phyloP scores from a whole-genome alignment of 2,888 invertebrate genomes.

The Tortricodes alternella region DNA sequence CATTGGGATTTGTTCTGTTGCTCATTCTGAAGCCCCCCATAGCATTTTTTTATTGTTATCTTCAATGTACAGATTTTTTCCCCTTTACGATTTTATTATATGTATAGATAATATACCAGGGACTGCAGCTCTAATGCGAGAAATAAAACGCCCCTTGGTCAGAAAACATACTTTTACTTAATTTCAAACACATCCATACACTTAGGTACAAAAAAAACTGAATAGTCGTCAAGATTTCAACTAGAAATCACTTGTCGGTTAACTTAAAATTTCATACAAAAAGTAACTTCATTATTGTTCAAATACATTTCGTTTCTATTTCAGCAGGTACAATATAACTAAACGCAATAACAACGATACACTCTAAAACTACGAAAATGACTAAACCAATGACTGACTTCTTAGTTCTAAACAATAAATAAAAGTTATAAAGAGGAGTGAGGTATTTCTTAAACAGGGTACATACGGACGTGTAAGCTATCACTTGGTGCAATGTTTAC shows the following conservation, averaged over 20 bases:
- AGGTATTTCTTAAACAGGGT: conserved; percentile 68
- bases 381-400: conserved; percentile 74
- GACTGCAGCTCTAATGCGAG: background rate
- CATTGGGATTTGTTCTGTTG: no score
- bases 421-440: conserved; percentile 51
- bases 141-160: conserved; percentile 31
- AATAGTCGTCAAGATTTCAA: conserved; percentile 1
- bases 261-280: background rate
- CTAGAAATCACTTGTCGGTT: background rate
- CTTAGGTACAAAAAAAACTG: conserved; percentile 27
- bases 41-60: no score
- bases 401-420: conserved; percentile 71
- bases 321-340: conserved; percentile 56
- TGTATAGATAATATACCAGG: no score
- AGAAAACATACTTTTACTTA: conserved; percentile 7
- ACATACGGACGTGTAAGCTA: conserved; percentile 42
- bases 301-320: conserved; percentile 38
- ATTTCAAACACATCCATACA: conserved; percentile 24
- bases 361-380: conserved; percentile 68
- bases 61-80: no score
- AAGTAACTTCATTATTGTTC: background rate
- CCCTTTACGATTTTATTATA: no score
- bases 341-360: conserved; percentile 38
- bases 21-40: no score
- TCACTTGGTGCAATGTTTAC: conserved; percentile 3